Evolutionary conservation across 2,888 invertebrate genomes (phyloP).

Genomic region (Drosophila incognita): DNA sequence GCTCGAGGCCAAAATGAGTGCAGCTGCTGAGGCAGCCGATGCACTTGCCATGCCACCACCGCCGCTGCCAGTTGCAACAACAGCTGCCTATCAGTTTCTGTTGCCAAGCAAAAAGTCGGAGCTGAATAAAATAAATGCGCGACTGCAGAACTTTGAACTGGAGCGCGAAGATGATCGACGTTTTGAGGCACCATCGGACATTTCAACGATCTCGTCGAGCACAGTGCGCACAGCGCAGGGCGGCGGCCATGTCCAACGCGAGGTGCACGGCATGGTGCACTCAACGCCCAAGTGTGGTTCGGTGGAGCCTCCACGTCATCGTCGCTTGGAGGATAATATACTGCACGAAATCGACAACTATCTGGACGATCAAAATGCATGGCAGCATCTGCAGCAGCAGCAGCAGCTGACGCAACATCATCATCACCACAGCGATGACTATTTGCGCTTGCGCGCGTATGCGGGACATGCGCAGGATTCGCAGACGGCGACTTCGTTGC

Average conservation of each 20-base stretch:
- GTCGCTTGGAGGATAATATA: constrained; percentile 61
- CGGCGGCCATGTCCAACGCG: constrained; percentile 26
- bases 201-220: constrained; percentile 83
- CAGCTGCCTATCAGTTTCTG: constrained; percentile 74
- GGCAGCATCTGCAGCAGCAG: constrained; percentile 46
- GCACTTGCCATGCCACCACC: constrained; percentile 72
- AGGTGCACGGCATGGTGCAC: constrained; percentile 70
- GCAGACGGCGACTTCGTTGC: constrained; percentile 64
- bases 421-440: constrained; percentile 71
- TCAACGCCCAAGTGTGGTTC: constrained; percentile 82
- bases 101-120: constrained; percentile 76
- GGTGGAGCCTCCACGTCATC: constrained; percentile 38
- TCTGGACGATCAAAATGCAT: constrained; percentile 68
- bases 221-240: constrained; percentile 69
- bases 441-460: constrained; percentile 38
- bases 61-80: constrained; percentile 55
- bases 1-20: constrained; percentile 44
- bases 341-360: constrained; percentile 83
- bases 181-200: constrained; percentile 78
- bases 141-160: constrained; percentile 74
- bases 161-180: constrained; percentile 37
- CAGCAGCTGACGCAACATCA: constrained; percentile 16
- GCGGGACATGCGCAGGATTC: constrained; percentile 21
- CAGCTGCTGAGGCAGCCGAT: constrained; percentile 43
- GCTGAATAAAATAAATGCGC: constrained; percentile 81